Base-by-base conservation (phyloP, 2,113 vertebrate genomes). In the Strigops habroptila region DNA sequence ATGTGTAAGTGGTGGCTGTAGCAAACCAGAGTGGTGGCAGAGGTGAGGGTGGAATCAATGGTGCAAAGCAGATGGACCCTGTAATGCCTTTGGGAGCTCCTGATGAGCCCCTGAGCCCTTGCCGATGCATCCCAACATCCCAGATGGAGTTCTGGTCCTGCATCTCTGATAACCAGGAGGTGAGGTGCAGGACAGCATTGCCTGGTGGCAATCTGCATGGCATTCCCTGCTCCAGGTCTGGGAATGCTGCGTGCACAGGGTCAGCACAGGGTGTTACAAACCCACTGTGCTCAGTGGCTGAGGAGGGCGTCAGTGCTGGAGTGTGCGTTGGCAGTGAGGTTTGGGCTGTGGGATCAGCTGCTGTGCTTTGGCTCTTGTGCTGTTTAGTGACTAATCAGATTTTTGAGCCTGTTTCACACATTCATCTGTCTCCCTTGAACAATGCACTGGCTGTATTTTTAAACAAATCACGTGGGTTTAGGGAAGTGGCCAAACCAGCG, bases 321-420 rank as follows among this genome's bases (percentile, higher is more conserved):
- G 85, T 0, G 0, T 53, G 73, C 83, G 76, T 25, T 5, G 10
- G 81, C 43, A 24, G 27, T 6, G 25, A 46, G 51, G 83, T 81
- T 79, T 9, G 23, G 73, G 60, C 85, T 5, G 7, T 52, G 62
- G 93, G 68, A 95, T 94, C 90, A 88, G 88, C 88, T 93, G 88
- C 92, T 89, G 81, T 86, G 76, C 82, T 81, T 52, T 83, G 83
- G 77, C 89, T 93, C 93, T 90, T 89, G 83, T 85, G 30, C 91
- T 79, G 86, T 95, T 94, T 89, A 94, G 88, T 96, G 96, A 96
- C 95, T 97, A 94, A 97, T 96, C 93, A 94, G 92, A 92, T 97
- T 96, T 97, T 93, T 92, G 92, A 96, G 96, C 74, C 92, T 62
- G 82, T 94, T 27, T 87, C 87, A 94, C 92, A 91, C 57, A 97